Conservation (phyloP, 2,113 vertebrate genomes). For the Saguinus midas region DNA sequence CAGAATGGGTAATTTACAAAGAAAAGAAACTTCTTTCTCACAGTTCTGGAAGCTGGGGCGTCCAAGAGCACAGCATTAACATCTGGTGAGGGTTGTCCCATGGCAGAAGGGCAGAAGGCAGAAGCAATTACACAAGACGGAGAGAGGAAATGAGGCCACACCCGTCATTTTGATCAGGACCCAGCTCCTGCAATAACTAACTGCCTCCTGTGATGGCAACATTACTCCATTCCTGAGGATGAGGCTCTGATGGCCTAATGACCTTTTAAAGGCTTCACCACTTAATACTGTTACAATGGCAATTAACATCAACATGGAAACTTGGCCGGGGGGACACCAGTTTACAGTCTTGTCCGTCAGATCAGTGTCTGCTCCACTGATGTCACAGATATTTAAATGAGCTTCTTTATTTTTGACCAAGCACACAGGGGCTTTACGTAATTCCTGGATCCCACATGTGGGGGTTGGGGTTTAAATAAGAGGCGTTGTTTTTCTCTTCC, state of each 20-base stretch:
- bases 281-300: neutral
- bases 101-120: neutral
- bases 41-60: neutral
- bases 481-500: neutral
- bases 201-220: neutral
- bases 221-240: neutral
- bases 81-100: neutral
- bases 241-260: neutral
- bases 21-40: neutral
- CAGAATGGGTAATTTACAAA: neutral
- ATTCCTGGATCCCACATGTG: neutral
- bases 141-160: neutral
- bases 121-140: neutral
- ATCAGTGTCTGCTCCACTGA: slow-evolving; percentile 7
- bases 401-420: neutral
- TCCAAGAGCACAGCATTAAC: neutral
- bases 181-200: neutral
- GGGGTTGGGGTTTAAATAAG: neutral
- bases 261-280: neutral
- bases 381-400: slow-evolving; percentile 46
- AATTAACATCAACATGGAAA: neutral
- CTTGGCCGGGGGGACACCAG: neutral
- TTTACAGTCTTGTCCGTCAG: slow-evolving; percentile 19
- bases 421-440: neutral
- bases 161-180: neutral